Percentiles rank a stretch among this genome's conserved stretches.
Conservation (phyloP, 2,797 vertebrate species). For the Poecilia picta region DNA sequence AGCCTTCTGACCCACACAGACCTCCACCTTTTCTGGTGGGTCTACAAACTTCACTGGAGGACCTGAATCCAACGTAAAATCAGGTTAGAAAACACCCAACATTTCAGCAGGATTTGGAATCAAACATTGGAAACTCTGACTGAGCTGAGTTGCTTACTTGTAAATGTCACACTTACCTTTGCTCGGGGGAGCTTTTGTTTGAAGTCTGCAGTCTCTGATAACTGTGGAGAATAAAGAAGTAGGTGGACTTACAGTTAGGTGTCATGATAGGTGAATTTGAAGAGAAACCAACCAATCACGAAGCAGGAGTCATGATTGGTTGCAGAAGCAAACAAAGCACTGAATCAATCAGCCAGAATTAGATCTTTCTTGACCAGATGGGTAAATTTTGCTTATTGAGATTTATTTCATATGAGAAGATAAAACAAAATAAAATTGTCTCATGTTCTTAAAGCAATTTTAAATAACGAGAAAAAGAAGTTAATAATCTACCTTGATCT, state of each 20-base stretch:
- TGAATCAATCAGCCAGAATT: background rate
- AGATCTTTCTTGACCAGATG: background rate
- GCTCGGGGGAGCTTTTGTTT: slow-evolving; percentile 25
- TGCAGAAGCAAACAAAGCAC: slow-evolving; percentile 24
- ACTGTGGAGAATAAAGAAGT: slow-evolving; percentile 41
- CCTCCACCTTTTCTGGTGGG: slow-evolving; percentile 73
- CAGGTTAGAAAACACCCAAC: background rate
- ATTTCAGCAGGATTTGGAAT: background rate
- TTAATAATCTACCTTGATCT: slow-evolving; percentile 39
- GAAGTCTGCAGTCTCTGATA: slow-evolving; percentile 9
- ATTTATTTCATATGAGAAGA: background rate
- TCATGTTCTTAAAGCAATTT: background rate
- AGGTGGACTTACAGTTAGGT: slow-evolving; percentile 33
- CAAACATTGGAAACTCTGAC: background rate
- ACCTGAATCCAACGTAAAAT: slow-evolving; percentile 35
- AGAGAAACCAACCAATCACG: slow-evolving; percentile 49
- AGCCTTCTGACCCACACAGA: slow-evolving; percentile 68
- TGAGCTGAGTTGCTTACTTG: background rate
- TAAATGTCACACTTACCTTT: slow-evolving; percentile 45
- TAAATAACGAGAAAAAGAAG: background rate
- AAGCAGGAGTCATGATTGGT: slow-evolving; percentile 43
- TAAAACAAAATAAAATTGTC: background rate
- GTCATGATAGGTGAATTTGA: slow-evolving; percentile 23
- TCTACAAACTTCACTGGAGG: slow-evolving; percentile 73
- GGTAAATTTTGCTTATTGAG: background rate